A percentile compares a stretch with the other conserved stretches of the same genome.
These are phyloP conservation scores for Diplodus sargus DNA, from an alignment of 2,797 vertebrate genomes.

Conservation along the genomic window DNA sequence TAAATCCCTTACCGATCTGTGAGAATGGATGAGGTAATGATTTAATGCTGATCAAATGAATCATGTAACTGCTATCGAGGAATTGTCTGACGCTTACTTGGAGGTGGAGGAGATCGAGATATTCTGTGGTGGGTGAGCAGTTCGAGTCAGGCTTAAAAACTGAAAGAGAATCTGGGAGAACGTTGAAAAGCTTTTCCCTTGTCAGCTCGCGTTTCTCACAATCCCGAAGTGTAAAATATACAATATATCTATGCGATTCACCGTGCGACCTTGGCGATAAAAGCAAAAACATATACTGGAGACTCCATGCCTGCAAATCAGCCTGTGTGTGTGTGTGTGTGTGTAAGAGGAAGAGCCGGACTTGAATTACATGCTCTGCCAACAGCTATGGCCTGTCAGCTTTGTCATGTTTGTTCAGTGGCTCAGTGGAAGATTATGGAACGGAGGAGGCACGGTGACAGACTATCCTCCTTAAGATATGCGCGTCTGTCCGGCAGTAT, in stretches of 20 bases:
- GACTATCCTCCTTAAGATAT: constrained; percentile 18
- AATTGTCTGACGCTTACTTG: constrained; percentile 21
- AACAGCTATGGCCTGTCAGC: constrained; percentile 27
- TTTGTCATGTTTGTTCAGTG: constrained; percentile 43
- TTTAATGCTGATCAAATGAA: constrained; percentile 24
- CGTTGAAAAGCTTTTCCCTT: background rate
- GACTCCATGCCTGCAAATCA: background rate
- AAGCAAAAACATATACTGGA: constrained; percentile 6
- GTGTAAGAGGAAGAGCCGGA: background rate
- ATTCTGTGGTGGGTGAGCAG: constrained; percentile 7
- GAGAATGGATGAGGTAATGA: constrained; percentile 23
- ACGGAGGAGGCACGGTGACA: background rate
- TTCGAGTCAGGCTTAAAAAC: constrained; percentile 20
- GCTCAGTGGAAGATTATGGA: constrained; percentile 33
- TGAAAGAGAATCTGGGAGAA: background rate
- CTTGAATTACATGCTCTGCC: constrained; percentile 13
- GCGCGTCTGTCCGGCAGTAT: background rate
- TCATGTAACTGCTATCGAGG: constrained; percentile 24
- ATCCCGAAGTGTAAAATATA: constrained; percentile 9
- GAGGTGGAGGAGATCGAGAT: constrained; percentile 1
- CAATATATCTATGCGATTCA: background rate
- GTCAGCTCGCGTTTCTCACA: constrained; percentile 5
- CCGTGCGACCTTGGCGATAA: constrained; percentile 18
- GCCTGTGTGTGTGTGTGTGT: background rate
- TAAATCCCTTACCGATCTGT: constrained; percentile 1